Conservation (phyloP, 2,888 invertebrate species). For the Furcula furcula region DNA sequence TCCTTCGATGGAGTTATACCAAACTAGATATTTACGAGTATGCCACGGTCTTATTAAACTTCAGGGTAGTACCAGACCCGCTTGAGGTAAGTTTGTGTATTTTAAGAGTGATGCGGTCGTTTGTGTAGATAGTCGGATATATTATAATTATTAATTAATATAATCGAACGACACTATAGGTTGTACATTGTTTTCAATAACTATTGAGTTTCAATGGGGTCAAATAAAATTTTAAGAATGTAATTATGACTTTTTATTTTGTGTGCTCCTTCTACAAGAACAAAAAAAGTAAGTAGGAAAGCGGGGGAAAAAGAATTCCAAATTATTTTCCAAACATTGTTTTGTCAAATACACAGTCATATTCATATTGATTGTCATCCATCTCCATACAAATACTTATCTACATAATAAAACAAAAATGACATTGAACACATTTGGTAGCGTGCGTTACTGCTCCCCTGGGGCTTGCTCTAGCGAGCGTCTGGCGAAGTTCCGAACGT, state of each 20-base stretch:
- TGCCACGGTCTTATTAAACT: slow-evolving; percentile 21
- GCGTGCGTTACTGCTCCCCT: too few relatives aligned
- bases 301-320: too few relatives aligned
- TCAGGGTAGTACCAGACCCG: slow-evolving; percentile 47
- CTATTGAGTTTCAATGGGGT: slow-evolving; percentile 75
- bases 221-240: slow-evolving; percentile 79
- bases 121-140: slow-evolving; percentile 54
- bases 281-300: too few relatives aligned
- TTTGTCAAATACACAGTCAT: too few relatives aligned
- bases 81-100: slow-evolving; percentile 33
- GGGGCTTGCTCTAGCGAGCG: too few relatives aligned
- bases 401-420: too few relatives aligned
- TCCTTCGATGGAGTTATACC: slow-evolving; percentile 21
- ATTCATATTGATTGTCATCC: too few relatives aligned
- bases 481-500: too few relatives aligned
- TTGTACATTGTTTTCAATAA: slow-evolving; percentile 71
- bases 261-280: too few relatives aligned
- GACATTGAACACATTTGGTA: too few relatives aligned
- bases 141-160: slow-evolving; percentile 41
- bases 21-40: slow-evolving; percentile 14
- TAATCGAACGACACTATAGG: slow-evolving; percentile 56
- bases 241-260: slow-evolving; percentile 34
- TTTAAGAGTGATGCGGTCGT: slow-evolving; percentile 33
- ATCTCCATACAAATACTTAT: too few relatives aligned
- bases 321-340: too few relatives aligned